phyloP scores from a whole-genome alignment of 2,888 invertebrate species.

The Lutraria lutraria region DNA sequence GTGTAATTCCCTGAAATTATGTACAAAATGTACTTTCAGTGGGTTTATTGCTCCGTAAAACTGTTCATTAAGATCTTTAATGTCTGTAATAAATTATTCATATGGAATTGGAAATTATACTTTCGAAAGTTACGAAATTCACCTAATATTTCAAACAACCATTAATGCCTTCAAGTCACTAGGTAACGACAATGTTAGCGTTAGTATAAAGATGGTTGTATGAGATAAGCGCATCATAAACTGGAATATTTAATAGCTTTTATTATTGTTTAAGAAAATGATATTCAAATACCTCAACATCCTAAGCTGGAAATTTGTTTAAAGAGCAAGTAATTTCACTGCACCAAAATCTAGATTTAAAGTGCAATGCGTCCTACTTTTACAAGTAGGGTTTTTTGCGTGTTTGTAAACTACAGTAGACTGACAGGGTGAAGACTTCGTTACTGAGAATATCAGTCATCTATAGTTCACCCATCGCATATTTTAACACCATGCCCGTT shows the following conservation, averaged over 20 bases:
- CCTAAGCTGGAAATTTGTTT: background rate
- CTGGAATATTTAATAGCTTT: background rate
- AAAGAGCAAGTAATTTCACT: background rate
- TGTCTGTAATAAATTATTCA: background rate
- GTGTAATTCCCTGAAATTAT: too few species aligned
- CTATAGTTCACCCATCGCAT: too few species aligned
- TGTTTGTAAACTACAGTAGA: too few species aligned
- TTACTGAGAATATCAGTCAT: too few species aligned
- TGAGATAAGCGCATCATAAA: background rate
- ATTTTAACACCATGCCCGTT: too few species aligned
- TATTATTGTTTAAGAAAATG: background rate
- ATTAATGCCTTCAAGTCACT: background rate
- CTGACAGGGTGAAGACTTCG: too few species aligned
- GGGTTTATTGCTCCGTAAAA: too few species aligned
- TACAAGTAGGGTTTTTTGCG: too few species aligned
- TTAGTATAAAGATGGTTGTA: background rate
- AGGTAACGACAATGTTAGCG: background rate
- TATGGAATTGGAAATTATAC: background rate
- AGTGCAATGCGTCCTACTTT: background rate
- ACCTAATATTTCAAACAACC: background rate
- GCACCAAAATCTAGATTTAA: background rate
- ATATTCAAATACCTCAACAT: background rate
- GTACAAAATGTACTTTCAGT: too few species aligned
- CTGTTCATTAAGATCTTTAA: background rate
- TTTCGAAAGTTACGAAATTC: background rate